Conservation (phyloP, 2,113 vertebrate species). For the Nothoprocta pentlandii region DNA sequence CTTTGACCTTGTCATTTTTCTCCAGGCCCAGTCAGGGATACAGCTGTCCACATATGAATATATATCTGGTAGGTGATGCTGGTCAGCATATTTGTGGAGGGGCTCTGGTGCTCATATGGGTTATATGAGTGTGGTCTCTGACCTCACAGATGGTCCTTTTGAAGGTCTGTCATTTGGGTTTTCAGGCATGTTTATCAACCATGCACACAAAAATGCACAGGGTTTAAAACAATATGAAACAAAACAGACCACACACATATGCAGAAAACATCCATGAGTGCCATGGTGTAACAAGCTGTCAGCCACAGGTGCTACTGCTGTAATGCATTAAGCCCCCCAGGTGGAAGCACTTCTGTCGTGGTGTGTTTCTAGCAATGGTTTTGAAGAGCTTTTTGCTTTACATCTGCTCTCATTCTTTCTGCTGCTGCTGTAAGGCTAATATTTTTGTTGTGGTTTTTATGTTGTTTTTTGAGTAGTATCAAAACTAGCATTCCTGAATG, state of each 20-base stretch:
- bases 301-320: neutral
- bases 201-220: neutral
- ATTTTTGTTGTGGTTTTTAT: neutral
- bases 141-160: neutral
- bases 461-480: neutral
- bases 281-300: neutral
- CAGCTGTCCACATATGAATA: neutral
- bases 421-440: neutral
- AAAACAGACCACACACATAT: neutral
- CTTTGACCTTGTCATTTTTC: neutral
- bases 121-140: neutral
- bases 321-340: neutral
- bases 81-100: neutral
- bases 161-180: neutral
- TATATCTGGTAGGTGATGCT: neutral
- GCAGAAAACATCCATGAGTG: neutral
- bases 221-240: neutral
- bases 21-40: neutral
- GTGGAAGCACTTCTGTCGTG: neutral
- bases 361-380: neutral
- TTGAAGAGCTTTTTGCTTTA: neutral
- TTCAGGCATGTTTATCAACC: neutral
- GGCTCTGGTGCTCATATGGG: neutral
- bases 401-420: fast-evolving
- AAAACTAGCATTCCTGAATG: neutral